These are phyloP conservation scores for Pterophyllum scalare DNA, from an alignment of 2,113 vertebrate species.

Conservation along the genomic window DNA sequence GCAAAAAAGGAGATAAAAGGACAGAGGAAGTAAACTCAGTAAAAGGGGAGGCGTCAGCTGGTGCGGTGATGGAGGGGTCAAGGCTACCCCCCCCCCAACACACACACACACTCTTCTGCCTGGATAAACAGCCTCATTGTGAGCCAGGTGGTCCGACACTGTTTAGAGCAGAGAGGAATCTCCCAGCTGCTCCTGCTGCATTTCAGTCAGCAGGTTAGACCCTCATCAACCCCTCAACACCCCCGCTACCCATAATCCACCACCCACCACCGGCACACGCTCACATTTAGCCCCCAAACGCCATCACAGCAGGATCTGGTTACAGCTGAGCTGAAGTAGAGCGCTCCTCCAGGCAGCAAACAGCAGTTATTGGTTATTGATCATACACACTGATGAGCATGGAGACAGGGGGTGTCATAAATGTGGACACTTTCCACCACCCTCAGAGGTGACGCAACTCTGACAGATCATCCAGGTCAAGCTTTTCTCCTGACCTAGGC, in stretches of 20 bases:
- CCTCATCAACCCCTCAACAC: slow-evolving; percentile 45
- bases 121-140: slow-evolving; percentile 49
- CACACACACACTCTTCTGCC: neutral
- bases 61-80: slow-evolving; percentile 40
- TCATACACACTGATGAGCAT: neutral
- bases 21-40: neutral
- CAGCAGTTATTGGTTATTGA: neutral
- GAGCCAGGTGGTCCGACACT: slow-evolving; percentile 34
- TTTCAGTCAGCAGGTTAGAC: slow-evolving; percentile 53
- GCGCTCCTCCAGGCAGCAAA: neutral
- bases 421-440: neutral
- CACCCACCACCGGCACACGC: neutral
- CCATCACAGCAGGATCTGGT: neutral
- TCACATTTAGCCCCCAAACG: neutral
- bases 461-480: neutral
- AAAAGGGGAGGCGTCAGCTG: slow-evolving; percentile 40
- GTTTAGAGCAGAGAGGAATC: slow-evolving; percentile 30
- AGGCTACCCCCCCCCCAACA: slow-evolving; percentile 10
- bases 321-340: slow-evolving; percentile 1
- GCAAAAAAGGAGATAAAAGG: neutral
- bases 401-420: neutral
- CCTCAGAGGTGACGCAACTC: neutral
- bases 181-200: slow-evolving; percentile 28
- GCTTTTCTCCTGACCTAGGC: no score
- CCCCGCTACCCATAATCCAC: neutral